Conservation (phyloP, 1,140 invertebrate genomes). For the Zelostemma sp. region DNA sequence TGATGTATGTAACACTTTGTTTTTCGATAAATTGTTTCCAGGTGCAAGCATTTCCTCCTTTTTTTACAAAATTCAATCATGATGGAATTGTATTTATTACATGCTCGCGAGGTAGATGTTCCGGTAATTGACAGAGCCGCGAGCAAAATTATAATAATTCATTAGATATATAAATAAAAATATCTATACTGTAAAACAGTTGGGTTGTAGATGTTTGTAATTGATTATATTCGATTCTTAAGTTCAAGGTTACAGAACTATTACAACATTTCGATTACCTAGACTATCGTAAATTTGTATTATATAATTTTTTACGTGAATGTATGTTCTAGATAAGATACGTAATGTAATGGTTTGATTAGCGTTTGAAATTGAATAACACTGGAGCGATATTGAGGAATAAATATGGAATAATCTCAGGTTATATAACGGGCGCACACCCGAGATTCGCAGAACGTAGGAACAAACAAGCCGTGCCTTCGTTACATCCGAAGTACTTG, state of each 20-base stretch:
- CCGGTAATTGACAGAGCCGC: no score
- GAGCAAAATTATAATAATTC: neutral
- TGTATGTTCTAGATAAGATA: neutral
- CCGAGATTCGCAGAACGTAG: slow-evolving; percentile 36
- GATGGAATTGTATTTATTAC: neutral
- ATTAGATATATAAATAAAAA: neutral
- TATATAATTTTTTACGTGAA: neutral
- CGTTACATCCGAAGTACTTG: slow-evolving; percentile 35
- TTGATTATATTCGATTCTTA: no score
- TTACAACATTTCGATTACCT: no score
- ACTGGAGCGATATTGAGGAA: slow-evolving; percentile 15
- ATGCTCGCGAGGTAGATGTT: neutral
- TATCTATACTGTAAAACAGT: neutral
- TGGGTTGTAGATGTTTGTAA: no score
- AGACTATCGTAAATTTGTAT: neutral
- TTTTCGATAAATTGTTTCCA: neutral
- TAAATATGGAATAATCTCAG: slow-evolving; percentile 9
- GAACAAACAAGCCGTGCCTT: slow-evolving; percentile 38
- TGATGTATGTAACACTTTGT: neutral
- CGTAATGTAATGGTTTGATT: neutral
- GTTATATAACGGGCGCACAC: slow-evolving; percentile 35
- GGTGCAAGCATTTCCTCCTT: neutral
- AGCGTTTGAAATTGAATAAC: neutral
- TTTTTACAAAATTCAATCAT: neutral
- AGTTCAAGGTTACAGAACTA: no score